Evolutionary conservation across 2,113 vertebrate genomes (phyloP).

Genomic region (Columba livia): DNA sequence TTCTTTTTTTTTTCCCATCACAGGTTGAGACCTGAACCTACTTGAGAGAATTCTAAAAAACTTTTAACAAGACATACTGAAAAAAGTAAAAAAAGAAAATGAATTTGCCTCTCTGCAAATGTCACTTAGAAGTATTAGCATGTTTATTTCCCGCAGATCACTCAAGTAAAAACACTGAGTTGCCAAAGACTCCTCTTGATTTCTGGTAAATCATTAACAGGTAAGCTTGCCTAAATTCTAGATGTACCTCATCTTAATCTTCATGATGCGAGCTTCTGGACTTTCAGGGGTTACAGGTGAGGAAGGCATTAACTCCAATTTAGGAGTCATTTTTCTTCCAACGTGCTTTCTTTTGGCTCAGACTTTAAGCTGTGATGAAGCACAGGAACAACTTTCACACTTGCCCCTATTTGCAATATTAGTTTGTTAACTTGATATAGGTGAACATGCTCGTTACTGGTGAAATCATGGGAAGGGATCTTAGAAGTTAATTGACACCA

Average conservation of each 20-base stretch:
- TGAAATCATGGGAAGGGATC: not conserved
- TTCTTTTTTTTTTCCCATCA: not conserved
- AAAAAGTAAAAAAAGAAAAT: not conserved
- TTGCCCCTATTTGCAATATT: not conserved
- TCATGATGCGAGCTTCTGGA: not conserved
- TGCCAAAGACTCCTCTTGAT: not conserved
- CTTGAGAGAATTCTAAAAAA: not conserved
- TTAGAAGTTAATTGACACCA: conserved; percentile 18
- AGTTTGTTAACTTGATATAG: not conserved
- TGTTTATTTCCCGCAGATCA: not conserved
- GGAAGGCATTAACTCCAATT: not conserved
- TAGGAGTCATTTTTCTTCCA: not conserved
- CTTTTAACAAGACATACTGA: not conserved
- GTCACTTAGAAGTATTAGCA: not conserved
- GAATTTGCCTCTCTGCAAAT: not conserved
- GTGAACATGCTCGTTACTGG: not conserved
- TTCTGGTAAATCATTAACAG: not conserved
- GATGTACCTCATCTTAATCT: not conserved
- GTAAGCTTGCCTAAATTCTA: not conserved
- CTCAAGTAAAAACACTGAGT: conserved; percentile 49
- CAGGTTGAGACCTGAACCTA: not conserved
- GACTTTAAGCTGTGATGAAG: not conserved
- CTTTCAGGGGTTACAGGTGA: not conserved
- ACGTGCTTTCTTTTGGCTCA: not conserved
- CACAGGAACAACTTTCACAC: not conserved